Evolutionary conservation across 2,888 invertebrate species (phyloP).

Genomic region (Caenorhabditis sp.): DNA sequence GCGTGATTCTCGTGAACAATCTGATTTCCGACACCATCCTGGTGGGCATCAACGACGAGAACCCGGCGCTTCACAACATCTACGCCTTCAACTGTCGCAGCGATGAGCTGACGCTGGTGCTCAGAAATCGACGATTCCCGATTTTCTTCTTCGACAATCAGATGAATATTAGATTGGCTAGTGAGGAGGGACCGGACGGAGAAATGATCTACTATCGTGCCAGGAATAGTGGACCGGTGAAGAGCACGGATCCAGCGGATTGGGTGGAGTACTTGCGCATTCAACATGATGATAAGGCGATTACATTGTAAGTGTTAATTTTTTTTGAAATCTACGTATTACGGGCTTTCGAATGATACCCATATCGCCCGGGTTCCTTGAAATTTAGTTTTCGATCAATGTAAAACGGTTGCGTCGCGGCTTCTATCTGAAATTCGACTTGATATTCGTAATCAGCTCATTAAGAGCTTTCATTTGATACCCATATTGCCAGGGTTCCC

Average conservation of each 20-base stretch:
- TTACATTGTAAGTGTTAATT: slow-evolving; percentile 75
- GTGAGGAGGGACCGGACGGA: slow-evolving; percentile 79
- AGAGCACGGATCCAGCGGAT: slow-evolving; percentile 75
- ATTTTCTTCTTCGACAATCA: slow-evolving; percentile 80
- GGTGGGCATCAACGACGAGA: slow-evolving; percentile 81
- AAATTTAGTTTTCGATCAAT: too few species aligned
- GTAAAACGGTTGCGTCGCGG: too few species aligned
- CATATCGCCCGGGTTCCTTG: too few species aligned
- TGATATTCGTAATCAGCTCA: too few species aligned
- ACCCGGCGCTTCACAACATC: slow-evolving; percentile 81
- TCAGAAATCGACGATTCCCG: slow-evolving; percentile 79
- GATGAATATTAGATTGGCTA: slow-evolving; percentile 78
- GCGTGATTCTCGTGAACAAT: slow-evolving; percentile 79
- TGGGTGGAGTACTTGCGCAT: slow-evolving; percentile 80
- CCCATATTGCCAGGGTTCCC: too few species aligned
- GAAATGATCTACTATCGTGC: slow-evolving; percentile 72
- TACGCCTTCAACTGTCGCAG: slow-evolving; percentile 79
- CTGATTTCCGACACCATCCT: slow-evolving; percentile 72
- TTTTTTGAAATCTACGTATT: too few species aligned
- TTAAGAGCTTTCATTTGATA: too few species aligned
- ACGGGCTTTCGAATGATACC: too few species aligned
- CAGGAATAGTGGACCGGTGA: slow-evolving; percentile 1
- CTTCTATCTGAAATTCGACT: too few species aligned
- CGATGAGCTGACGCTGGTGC: slow-evolving; percentile 76
- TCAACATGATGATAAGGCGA: slow-evolving; percentile 80